Percentiles rank a stretch among this genome's conserved stretches.
These are phyloP conservation scores for Phoebastria nigripes DNA, from an alignment of 2,797 vertebrate species.

Conservation along the genomic window DNA sequence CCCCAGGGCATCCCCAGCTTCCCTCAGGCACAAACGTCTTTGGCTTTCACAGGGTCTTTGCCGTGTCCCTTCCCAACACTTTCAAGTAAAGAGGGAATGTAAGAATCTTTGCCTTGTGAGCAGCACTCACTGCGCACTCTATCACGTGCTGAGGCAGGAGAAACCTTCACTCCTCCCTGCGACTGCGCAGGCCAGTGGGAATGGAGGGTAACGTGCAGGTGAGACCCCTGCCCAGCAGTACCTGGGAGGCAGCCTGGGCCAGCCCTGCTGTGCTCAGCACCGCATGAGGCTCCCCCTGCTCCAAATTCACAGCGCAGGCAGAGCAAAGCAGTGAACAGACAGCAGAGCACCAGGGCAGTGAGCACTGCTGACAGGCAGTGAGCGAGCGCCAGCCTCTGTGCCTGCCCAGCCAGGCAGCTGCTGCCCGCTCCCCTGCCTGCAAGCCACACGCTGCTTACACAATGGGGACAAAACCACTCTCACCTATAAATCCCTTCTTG, in stretches of 20 bases:
- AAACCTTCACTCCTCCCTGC: neutral
- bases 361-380: neutral
- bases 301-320: neutral
- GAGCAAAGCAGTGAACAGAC: neutral
- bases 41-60: neutral
- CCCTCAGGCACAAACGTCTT: neutral
- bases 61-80: neutral
- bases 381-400: neutral
- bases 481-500: conserved; percentile 92
- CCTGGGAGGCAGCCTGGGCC: neutral
- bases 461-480: neutral
- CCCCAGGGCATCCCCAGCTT: neutral
- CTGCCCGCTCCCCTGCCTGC: neutral
- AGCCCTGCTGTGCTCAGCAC: rapidly evolving
- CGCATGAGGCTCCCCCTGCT: rapidly evolving
- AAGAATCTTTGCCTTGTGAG: neutral
- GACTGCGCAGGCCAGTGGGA: neutral
- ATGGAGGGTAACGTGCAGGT: too few species aligned
- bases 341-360: rapidly evolving
- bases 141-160: rapidly evolving
- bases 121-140: neutral
- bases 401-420: neutral
- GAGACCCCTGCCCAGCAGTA: neutral
- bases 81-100: neutral
- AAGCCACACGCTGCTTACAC: conserved; percentile 31